Evolutionary conservation across 2,113 vertebrate genomes (phyloP), one percentile per base, ranked within the genome.

Genomic region (Forbesichthys agassizii): DNA sequence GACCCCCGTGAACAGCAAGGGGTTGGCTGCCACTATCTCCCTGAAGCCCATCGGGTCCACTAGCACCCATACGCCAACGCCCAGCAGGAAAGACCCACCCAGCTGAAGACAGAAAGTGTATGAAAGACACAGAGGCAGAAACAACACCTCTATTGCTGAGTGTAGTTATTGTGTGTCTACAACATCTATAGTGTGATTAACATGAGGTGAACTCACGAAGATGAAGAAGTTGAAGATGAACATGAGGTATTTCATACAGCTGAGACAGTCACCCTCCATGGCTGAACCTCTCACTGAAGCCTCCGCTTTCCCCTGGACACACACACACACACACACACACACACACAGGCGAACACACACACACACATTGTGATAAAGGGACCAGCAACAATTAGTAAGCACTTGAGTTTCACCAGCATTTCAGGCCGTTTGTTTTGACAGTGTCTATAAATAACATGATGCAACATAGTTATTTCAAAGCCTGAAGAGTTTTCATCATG

Each of bases 181-280:
- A 42, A 42, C 36, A 42, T 42, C 7, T 6, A 4, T 3, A 10
- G 13, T 3, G 36, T 10, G 61, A 1, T 48, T 14, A 33, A 3
- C 11, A 13, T n/a, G 55, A 33, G 16, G 13, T 6, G 12, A 58
- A 95, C 96, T 96, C 84, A 97, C 95, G 78, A 95, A 96, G 79
- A 98, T 95, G 84, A 98, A 94, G 90, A 98, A 96, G 88, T 98
- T 98, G 90, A 97, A 96, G 86, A 96, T 93, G 80, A 98, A 96
- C 96, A 97, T 97, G 88, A 98, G 91, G 65, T 96, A 96, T 85
- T 96, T 98, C 91, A 97, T 92, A 75, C 96, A 96, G 91, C 95
- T 96, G 82, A 98, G 92, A 68, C 95, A 96, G 87, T 97, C 95
- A 2, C 95, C 94, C 85, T 98, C 95, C 95, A 97, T 96, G 88